Base-by-base conservation (phyloP, 2,888 invertebrate genomes). In the Penaeus monodon region DNA sequence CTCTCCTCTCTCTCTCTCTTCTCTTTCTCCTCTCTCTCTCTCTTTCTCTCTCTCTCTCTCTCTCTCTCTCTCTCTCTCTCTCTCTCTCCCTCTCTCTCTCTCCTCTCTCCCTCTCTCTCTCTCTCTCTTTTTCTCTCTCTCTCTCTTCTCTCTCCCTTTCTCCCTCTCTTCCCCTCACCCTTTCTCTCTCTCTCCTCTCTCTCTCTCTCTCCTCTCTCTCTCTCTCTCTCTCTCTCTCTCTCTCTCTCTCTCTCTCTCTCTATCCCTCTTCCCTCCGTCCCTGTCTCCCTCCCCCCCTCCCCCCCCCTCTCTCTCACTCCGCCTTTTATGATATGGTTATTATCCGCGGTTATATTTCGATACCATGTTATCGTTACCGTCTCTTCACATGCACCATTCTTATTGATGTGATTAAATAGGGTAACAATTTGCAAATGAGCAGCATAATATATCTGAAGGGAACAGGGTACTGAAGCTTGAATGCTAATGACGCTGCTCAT, bases 51-150 rank as follows among this genome's bases (percentile, higher is more conserved):
- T 66, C 66, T 66, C 66, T 66, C 66, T 66, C 74, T n/a, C 33
- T n/a, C 74, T 17, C 27, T 74, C 27, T 74, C 74, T 74, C 27
- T 74, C 33, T 29, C 74, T 27, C 73, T 27, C 27, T 73, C 73
- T 27, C 33, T 74, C 38, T 14, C 27, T 74, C 66, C 0, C 66
- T 14, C 65, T 65, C 65, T 65, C 65, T 14, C 66, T 14, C 66
- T 14, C 66, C 20, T 29, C 1, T 20, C 10, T 29, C 7, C 38
- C 7, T 7, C 7, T 7, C 8, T 7, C 7, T 7, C 8, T 7
- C 7, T 7, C 6, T 0, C 7, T 7, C 7, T 7, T 6, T 6
- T 6, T 6, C 38, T 6, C 38, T 38, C 38, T 38, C 38, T 38
- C 38, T 38, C 38, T 38, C 38, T 38, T 7, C 22, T 70, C 70